Percentiles rank a stretch among this genome's conserved stretches.
Evolutionary conservation across 2,888 invertebrate species (phyloP).

Genomic region (Noctua comes): DNA sequence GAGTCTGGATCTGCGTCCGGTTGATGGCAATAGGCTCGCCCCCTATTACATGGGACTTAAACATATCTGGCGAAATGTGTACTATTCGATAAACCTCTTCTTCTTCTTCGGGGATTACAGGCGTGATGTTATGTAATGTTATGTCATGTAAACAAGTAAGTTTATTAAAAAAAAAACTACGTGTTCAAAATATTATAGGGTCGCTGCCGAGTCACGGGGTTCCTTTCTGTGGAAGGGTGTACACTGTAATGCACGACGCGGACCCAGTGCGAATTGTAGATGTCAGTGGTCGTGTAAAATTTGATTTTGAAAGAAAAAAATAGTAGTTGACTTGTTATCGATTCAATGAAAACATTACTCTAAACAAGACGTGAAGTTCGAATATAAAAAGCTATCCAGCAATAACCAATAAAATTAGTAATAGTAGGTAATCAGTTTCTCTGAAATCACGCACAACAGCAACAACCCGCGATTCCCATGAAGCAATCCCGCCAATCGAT

Average conservation of each 20-base stretch:
- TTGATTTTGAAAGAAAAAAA: not conserved
- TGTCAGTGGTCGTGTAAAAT: not conserved
- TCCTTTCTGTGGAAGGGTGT: not conserved
- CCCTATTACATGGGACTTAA: no score
- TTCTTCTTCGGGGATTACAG: no score
- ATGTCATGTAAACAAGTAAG: no score
- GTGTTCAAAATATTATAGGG: no score
- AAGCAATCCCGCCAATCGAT: constrained; percentile 14
- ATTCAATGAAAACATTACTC: not conserved
- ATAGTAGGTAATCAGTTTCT: not conserved
- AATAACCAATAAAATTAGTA: not conserved
- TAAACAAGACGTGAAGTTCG: no score
- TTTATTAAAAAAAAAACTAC: no score
- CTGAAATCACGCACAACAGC: not conserved
- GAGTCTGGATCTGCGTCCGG: no score
- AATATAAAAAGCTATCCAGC: not conserved
- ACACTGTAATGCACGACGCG: not conserved
- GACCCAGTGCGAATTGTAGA: not conserved
- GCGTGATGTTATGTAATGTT: no score
- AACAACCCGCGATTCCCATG: not conserved
- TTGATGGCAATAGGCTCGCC: no score
- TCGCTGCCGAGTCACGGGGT: no score
- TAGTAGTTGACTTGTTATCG: not conserved
- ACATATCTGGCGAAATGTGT: no score
- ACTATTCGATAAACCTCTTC: no score